Evolutionary conservation across 2,113 vertebrate species (phyloP).

Genomic region (Thymallus thymallus): DNA sequence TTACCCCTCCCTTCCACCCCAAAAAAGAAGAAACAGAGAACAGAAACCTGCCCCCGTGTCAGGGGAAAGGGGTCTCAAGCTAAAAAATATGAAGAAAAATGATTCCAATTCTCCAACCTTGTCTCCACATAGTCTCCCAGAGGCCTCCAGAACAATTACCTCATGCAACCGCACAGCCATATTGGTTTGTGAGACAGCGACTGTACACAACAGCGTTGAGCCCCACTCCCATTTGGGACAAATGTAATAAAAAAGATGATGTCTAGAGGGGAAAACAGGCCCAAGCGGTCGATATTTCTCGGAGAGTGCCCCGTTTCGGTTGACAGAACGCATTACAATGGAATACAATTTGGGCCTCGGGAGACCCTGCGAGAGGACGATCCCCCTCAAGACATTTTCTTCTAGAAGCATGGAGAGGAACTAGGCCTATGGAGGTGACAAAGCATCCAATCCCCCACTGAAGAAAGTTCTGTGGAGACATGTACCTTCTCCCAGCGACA

Average conservation of each 20-base stretch:
- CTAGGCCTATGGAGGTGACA: slow-evolving; percentile 21
- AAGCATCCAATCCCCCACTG: slow-evolving; percentile 16
- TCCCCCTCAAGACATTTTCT: slow-evolving; percentile 1
- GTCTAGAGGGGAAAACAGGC: slow-evolving; percentile 51
- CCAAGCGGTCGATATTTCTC: slow-evolving; percentile 54
- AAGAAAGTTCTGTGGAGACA: slow-evolving; percentile 13
- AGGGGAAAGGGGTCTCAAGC: slow-evolving; percentile 21
- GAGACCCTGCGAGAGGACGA: not conserved
- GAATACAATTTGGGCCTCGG: slow-evolving; percentile 36
- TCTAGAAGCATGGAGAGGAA: slow-evolving; percentile 8
- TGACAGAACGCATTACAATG: slow-evolving; percentile 50
- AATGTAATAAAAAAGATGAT: slow-evolving; percentile 64
- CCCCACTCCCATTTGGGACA: slow-evolving; percentile 49
- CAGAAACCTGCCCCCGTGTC: slow-evolving; percentile 20
- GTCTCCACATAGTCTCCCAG: slow-evolving; percentile 38
- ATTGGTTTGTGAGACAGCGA: slow-evolving; percentile 41
- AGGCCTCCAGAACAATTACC: slow-evolving; percentile 39
- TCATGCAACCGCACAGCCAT: slow-evolving; percentile 37
- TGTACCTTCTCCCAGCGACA: not conserved
- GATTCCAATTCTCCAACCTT: slow-evolving; percentile 47
- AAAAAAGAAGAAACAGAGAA: slow-evolving; percentile 19
- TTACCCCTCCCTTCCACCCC: not conserved
- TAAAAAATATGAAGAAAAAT: slow-evolving; percentile 48
- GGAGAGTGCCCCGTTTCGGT: slow-evolving; percentile 52
- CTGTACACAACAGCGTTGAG: slow-evolving; percentile 44